Base-by-base conservation (phyloP, 2,113 vertebrate genomes). In the Tringa solitaria region DNA sequence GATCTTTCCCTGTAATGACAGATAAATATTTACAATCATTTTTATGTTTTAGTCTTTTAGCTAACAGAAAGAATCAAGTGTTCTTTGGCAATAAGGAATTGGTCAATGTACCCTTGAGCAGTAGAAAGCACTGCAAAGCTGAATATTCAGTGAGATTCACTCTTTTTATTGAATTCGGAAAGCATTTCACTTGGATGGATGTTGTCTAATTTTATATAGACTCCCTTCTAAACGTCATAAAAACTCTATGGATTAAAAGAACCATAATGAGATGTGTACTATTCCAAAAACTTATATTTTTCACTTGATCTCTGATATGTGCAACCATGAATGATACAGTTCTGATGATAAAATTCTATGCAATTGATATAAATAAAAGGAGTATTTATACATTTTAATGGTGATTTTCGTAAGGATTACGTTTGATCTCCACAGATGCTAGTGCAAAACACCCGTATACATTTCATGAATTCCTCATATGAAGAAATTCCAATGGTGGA, bases 1-100 rank as follows among this genome's bases (percentile, higher is more conserved):
- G 21, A 54, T 59, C 46, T 85, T 8, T 7, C 22, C 12, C 32
- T 76, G n/a, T 57, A 89, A 82, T 65, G 63, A 37, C 39, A 83
- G 35, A 48, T 33, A 89, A 93, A 91, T 87, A 90, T 85, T 96
- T 93, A 60, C 45, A 70, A 30, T 30, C n/a, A 43, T 76, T 95
- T 85, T 94, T 79, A 24, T 43, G 10, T 70, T 88, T 91, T 67
- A 69, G 50, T 27, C 10, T 72, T 96, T 50, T 54, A 54, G 32
- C 17, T 85, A 89, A 51, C 28, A 89, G 48, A 72, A 95, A 70
- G 22, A 76, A 53, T 65, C 35, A 32, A 3, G 4, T 77, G 26
- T 81, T 64, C 84, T 84, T 88, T 80, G 84, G 18, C 12, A 53
- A 54, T n/a, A 56, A 93, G n/a, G 41, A 39, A 22, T 92, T 80